Evolutionary conservation across 1,140 invertebrate genomes (phyloP).

Genomic region (Lepeophtheirus salmonis): DNA sequence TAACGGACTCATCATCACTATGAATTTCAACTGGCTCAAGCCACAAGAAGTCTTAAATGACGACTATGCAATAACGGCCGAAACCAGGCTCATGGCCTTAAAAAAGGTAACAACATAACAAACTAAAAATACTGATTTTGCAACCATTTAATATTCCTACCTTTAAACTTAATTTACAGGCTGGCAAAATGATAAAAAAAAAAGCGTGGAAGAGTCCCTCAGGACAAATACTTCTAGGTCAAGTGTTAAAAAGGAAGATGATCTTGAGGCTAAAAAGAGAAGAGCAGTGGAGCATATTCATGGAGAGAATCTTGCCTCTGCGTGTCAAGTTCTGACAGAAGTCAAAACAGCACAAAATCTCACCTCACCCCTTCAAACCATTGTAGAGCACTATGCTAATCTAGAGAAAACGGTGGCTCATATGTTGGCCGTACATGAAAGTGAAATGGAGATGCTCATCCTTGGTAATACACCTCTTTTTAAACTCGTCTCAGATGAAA

Average conservation of each 20-base stretch:
- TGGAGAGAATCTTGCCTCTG: conserved; percentile 1
- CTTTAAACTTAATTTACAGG: not conserved
- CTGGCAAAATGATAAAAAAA: conserved; percentile 9
- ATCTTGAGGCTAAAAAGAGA: not conserved
- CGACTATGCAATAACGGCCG: not conserved
- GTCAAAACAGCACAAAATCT: not conserved
- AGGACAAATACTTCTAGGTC: not conserved
- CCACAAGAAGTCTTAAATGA: not conserved
- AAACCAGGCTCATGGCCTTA: conserved; percentile 9
- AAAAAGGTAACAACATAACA: conserved; percentile 15
- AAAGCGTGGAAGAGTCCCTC: conserved; percentile 10
- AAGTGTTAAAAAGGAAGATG: conserved; percentile 6
- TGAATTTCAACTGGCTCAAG: not conserved
- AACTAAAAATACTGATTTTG: no score
- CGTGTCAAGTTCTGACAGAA: not conserved
- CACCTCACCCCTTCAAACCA: not conserved
- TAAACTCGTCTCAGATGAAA: conserved; percentile 12
- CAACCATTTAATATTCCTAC: not conserved
- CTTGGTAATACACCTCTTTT: not conserved
- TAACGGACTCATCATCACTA: no score
- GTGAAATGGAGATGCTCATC: not conserved
- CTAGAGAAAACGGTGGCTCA: conserved; percentile 12
- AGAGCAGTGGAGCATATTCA: not conserved
- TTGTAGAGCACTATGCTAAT: conserved; percentile 8
- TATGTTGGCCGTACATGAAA: conserved; percentile 5